Percentiles rank a stretch among this genome's conserved stretches.
These are phyloP conservation scores for Dendrocopos noguchii DNA, from an alignment of 2,113 vertebrate species.

Conservation along the genomic window DNA sequence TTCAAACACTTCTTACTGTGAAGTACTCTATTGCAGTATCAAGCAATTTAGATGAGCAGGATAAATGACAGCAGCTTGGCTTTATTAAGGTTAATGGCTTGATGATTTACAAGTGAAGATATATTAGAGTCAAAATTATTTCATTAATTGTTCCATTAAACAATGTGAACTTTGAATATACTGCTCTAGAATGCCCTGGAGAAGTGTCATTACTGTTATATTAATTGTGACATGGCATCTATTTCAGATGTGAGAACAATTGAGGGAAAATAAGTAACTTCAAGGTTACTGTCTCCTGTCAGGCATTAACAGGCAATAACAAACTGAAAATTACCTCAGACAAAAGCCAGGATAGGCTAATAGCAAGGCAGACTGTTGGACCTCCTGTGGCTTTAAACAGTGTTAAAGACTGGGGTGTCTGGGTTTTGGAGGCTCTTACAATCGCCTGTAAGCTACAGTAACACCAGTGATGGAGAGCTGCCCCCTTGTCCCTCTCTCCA, in stretches of 20 bases:
- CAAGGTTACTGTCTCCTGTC: slow-evolving; percentile 12
- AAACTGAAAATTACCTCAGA: neutral
- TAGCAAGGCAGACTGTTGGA: rapidly evolving
- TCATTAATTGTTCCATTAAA: slow-evolving; percentile 59
- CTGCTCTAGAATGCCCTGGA: slow-evolving; percentile 37
- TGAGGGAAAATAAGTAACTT: slow-evolving; percentile 15
- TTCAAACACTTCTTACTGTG: neutral
- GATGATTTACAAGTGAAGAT: slow-evolving; percentile 67
- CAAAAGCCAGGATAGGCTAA: neutral
- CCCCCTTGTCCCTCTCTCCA: neutral
- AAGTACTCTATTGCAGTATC: slow-evolving; percentile 15
- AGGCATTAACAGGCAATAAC: neutral
- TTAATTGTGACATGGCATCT: slow-evolving; percentile 39
- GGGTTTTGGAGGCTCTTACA: neutral
- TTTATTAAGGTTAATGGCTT: slow-evolving; percentile 67
- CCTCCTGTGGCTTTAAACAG: neutral
- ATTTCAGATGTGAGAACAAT: slow-evolving; percentile 16
- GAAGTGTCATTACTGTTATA: slow-evolving; percentile 34
- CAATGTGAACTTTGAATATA: slow-evolving; percentile 55
- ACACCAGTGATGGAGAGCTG: neutral
- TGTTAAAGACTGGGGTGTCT: neutral
- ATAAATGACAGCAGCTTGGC: slow-evolving; percentile 36
- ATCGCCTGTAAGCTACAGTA: neutral
- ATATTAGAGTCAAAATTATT: slow-evolving; percentile 61
- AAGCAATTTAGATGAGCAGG: slow-evolving; percentile 37